Base-by-base conservation (phyloP, 2,113 vertebrate species). In the Rhabdornis inornatus region DNA sequence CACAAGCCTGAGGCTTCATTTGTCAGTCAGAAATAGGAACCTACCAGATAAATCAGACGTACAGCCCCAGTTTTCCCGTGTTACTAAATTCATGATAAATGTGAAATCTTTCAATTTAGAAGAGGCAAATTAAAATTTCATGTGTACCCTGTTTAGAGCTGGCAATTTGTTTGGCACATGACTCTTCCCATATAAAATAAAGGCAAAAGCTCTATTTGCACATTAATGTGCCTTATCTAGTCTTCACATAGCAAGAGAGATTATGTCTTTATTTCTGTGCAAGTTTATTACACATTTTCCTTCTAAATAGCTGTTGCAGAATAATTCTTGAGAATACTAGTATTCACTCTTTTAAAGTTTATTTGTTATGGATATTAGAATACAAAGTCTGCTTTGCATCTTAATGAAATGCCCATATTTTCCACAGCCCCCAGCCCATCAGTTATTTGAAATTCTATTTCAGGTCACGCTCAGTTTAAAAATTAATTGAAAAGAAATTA, bases 401-500 rank as follows among this genome's bases (percentile, higher is more conserved):
- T 68, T 87, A 83, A 89, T 66, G 70, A 95, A 87, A 91, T 75
- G 13, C 13, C 60, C 30, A 27, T 84, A 50, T 93, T 92, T 17
- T 37, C 83, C 49, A 47, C 12, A 20, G 22, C 7, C 47, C 17
- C 24, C 17, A 52, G 35, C 13, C 27, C 19, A 81, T 91, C 50
- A 84, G 49, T 93, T 92, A 95, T 90, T 90, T 37, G 55, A 88
- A 80, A 87, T 78, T 5, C 72, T 91, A 76, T 89, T 96, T 66
- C 90, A 95, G 71, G 78, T 86, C 83, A 94, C 0, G 5, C 42
- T 63, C 66, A 60, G 68, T 92, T 97, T 88, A 92, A 95, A 95
- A 95, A 96, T 84, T 96, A 97, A 96, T 92, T 87, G 59, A 86
- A 87, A 87, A 94, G 20, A 86, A 95, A 94, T 71, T 81, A 89